Evolutionary conservation across 2,113 vertebrate species (phyloP), one percentile per base, ranked within the genome.

Genomic region (Dunckerocampus dactyliophorus): DNA sequence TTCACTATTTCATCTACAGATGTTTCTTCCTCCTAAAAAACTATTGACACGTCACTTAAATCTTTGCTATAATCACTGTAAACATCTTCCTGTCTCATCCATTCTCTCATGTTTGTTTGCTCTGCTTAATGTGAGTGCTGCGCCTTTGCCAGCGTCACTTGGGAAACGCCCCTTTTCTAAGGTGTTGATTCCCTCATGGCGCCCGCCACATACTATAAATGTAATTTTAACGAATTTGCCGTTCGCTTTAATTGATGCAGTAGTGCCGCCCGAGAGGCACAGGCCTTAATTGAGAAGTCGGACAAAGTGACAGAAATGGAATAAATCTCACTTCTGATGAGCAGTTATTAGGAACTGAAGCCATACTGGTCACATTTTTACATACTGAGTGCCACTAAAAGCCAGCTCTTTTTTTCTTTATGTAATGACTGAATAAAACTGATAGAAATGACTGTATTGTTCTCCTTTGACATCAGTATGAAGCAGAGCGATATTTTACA

Each of bases 211-310:
- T n/a, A n/a, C n/a, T n/a, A n/a, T n/a, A n/a, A n/a, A n/a, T n/a
- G n/a, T n/a, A n/a, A n/a, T n/a, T n/a, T n/a, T n/a, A n/a, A n/a
- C n/a, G n/a, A n/a, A n/a, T n/a, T n/a, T n/a, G 66, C 58, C 19
- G 34, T 80, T 84, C 85, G n/a, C 72, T 81, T 79, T 82, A 82
- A 73, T 65, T 84, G 77, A 63, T 58, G 69, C 59, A 62, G 65
- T 8, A 53, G 37, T 19, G 48, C 58, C 62, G 74, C 62, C 56
- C 1, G 37, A 79, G 72, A 71, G 74, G 62, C 59, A 63, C 46
- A 53, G 54, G 52, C 77, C 65, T 59, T 48, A 22, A 77, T 28
- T 61, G 22, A 74, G 72, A 72, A 67, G 64, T 68, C 60, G 31
- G 59, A 9, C 21, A 6, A 64, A 72, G 16, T 69, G 45, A 51